A percentile compares a stretch with the other conserved stretches of the same genome.
These are phyloP conservation scores for Lepidocyrtoides sp. DNA, from an alignment of 2,888 invertebrate species.

Conservation along the genomic window DNA sequence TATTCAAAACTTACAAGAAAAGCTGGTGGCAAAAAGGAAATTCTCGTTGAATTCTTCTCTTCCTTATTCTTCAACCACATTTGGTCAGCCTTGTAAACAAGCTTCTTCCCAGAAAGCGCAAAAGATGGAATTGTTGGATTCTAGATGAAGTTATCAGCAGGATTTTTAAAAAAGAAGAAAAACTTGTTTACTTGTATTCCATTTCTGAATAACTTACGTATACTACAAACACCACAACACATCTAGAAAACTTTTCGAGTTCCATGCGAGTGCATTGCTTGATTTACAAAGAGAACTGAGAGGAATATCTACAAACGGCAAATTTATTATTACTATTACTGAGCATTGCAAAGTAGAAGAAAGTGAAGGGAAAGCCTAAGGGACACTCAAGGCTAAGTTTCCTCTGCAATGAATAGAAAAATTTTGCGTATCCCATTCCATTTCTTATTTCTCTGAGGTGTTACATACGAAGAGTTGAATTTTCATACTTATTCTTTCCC, in stretches of 20 bases:
- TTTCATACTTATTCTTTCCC: not conserved
- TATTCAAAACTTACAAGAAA: not conserved
- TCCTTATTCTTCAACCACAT: not conserved
- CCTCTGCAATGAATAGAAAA: not conserved
- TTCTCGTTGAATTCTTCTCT: not conserved
- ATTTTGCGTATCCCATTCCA: not conserved
- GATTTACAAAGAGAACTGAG: too few species aligned
- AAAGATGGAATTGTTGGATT: not conserved
- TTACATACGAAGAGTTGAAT: not conserved
- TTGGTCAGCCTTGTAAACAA: not conserved
- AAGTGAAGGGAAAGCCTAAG: not conserved
- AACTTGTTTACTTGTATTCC: not conserved
- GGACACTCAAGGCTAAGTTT: constrained; percentile 36
- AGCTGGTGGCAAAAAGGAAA: not conserved
- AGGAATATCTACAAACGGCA: too few species aligned
- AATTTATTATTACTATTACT: too few species aligned
- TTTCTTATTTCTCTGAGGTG: constrained; percentile 6
- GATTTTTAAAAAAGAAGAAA: not conserved
- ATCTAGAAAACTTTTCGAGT: too few species aligned
- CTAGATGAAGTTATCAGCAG: not conserved
- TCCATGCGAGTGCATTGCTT: too few species aligned
- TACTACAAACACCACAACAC: not conserved
- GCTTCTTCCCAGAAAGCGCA: not conserved
- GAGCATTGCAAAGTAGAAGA: not conserved
- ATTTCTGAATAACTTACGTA: not conserved